Evolutionary conservation across 2,797 vertebrate species (phyloP), one percentile per base, ranked within the genome.

Genomic region (Hippocampus kuda): DNA sequence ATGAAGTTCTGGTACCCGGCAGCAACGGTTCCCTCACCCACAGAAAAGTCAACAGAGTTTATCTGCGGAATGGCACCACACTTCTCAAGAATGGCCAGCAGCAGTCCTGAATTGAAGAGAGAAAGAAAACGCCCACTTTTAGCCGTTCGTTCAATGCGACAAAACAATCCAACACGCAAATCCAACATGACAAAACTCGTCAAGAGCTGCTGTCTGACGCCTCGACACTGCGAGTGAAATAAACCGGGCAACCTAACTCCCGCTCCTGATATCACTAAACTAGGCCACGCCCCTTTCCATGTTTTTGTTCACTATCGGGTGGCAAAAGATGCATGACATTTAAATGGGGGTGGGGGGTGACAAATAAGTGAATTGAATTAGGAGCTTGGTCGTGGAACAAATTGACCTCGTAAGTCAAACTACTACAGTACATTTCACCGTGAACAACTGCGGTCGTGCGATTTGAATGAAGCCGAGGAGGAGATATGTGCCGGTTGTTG

Each of bases 1-100:
- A 99, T 99, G 88, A 99, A 99, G 91, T 99, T 98, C 83, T 99
- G 97, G 85, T 99, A 99, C 4, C 96, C 97, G 0, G 97, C 96
- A 0, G 97, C 97, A 46, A 99, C 96, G 0, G 97, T 99, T 75
- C 97, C 96, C 81, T 98, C 95, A 0, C 96, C 96, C 73, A 98
- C 95, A 0, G 93, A 95, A 77, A 99, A 92, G 0, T 83, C 88
- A 9, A 92, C 91, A 0, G 94, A 96, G 77, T 81, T 91, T 82
- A 99, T 99, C 88, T 95, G 92, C 73, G 97, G 97, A 83, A 99
- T 99, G 69, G 97, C 94, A 2, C 97, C 97, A 0, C 95, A 98
- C 82, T 98, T 99, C 76, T 99, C 97, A 79, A 98, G 88, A 82
- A 99, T 98, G 86, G 97, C 97, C 89, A 99, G 84, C 11, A 99